phyloP scores from a whole-genome alignment of 2,113 vertebrate species.

The Tychaedon coryphoeus region DNA sequence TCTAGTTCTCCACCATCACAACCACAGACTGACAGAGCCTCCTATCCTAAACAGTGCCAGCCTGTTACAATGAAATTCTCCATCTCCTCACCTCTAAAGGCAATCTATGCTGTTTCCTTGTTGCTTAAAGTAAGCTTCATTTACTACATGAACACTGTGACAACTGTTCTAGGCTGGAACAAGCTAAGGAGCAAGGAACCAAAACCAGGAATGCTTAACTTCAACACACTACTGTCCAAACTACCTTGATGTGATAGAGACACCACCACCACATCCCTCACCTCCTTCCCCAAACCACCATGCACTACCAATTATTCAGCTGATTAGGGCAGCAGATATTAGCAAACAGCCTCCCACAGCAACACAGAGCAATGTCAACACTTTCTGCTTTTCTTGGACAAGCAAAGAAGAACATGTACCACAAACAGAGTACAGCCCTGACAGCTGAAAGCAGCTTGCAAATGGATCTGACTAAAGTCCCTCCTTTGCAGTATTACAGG shows the following conservation, averaged over 20 bases:
- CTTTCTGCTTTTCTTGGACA: not conserved
- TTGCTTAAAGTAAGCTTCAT: not conserved
- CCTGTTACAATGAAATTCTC: not conserved
- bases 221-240: not conserved
- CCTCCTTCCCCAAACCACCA: not conserved
- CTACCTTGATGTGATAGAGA: not conserved
- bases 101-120: not conserved
- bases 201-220: not conserved
- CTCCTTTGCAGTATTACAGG: not conserved
- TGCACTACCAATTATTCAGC: not conserved
- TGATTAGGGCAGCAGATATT: not conserved
- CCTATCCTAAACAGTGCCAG: not conserved
- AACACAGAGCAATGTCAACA: not conserved
- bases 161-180: not conserved
- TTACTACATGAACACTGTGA: not conserved
- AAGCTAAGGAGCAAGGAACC: not conserved
- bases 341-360: not conserved
- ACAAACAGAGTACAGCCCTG: not conserved
- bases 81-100: not conserved
- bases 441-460: constrained; percentile 25
- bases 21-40: not conserved
- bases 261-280: not conserved
- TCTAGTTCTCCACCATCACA: not conserved
- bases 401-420: not conserved
- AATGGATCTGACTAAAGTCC: constrained; percentile 5